These are phyloP conservation scores for Hydropsyche tenuis DNA, from an alignment of 1,140 invertebrate genomes.

Conservation along the genomic window DNA sequence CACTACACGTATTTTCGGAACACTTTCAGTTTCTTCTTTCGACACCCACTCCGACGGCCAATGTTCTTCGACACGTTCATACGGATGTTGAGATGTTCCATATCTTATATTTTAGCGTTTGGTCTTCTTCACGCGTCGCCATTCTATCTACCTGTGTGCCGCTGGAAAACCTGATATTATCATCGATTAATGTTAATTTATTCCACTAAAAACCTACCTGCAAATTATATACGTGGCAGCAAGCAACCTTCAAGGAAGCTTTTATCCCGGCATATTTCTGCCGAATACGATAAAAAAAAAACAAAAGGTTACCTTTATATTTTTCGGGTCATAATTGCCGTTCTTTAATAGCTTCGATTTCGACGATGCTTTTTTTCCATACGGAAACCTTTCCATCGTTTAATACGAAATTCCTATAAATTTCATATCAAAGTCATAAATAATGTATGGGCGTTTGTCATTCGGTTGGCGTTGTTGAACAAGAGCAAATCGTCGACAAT, in stretches of 20 bases:
- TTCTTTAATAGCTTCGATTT: conserved; percentile 5
- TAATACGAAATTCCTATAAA: not conserved
- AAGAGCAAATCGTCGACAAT: not conserved
- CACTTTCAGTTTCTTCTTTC: conserved; percentile 3
- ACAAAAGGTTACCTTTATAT: conserved; percentile 6
- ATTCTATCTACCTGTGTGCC: conserved; percentile 17
- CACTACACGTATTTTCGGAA: not conserved
- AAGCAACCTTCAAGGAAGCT: conserved; percentile 28
- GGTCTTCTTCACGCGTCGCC: not conserved
- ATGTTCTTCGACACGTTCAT: not conserved
- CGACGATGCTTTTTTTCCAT: not conserved
- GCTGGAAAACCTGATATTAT: conserved; percentile 36
- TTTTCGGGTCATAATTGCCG: conserved; percentile 4
- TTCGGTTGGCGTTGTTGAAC: not conserved
- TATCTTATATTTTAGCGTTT: too few relatives aligned
- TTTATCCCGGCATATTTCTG: conserved; percentile 24
- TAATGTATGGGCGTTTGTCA: conserved; percentile 17
- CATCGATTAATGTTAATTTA: conserved; percentile 37
- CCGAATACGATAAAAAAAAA: conserved; percentile 3
- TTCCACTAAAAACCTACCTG: conserved; percentile 35
- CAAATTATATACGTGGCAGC: conserved; percentile 30
- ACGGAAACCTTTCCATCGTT: not conserved
- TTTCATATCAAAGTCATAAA: conserved; percentile 13
- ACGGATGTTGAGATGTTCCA: too few relatives aligned
- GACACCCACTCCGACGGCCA: not conserved